A percentile compares a stretch with the other conserved stretches of the same genome.
These are phyloP conservation scores for Meloidogyne floridensis DNA, from an alignment of 1,140 invertebrate species.

Conservation along the genomic window DNA sequence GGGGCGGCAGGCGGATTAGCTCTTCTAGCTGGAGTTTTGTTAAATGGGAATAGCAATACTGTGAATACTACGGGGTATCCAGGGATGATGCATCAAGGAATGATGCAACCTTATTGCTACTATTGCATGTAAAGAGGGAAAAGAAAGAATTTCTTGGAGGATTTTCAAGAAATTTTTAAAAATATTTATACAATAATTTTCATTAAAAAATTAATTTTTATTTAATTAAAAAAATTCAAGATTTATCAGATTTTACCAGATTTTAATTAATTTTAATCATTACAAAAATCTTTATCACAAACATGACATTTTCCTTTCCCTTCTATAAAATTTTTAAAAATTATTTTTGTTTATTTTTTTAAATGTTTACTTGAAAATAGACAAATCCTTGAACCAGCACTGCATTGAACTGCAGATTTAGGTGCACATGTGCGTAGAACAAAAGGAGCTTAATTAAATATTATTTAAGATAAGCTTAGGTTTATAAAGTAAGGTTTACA, in stretches of 20 bases:
- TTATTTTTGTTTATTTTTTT: background rate
- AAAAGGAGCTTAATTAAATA: slow-evolving; percentile 18
- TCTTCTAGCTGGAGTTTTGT: background rate
- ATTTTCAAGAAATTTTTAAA: no score
- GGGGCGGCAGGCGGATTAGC: background rate
- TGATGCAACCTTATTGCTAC: background rate
- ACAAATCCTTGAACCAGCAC: slow-evolving; percentile 25
- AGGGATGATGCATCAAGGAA: background rate
- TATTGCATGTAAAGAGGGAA: no score
- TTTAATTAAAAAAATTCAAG: background rate
- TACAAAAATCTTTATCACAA: background rate
- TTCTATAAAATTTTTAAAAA: background rate
- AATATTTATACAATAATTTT: no score
- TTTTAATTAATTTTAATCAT: background rate
- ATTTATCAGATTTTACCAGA: background rate
- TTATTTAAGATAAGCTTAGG: background rate
- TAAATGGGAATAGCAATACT: background rate
- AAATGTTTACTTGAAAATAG: slow-evolving; percentile 20
- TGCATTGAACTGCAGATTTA: slow-evolving; percentile 5
- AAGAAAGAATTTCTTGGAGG: no score
- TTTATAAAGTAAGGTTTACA: background rate
- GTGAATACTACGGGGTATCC: background rate
- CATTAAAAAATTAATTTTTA: background rate
- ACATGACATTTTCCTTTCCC: background rate
- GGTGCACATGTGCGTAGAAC: slow-evolving; percentile 25